A percentile compares a stretch with the other conserved stretches of the same genome.
Evolutionary conservation across 2,797 vertebrate genomes (phyloP).

Genomic region (Catamblyrhynchus diadema): DNA sequence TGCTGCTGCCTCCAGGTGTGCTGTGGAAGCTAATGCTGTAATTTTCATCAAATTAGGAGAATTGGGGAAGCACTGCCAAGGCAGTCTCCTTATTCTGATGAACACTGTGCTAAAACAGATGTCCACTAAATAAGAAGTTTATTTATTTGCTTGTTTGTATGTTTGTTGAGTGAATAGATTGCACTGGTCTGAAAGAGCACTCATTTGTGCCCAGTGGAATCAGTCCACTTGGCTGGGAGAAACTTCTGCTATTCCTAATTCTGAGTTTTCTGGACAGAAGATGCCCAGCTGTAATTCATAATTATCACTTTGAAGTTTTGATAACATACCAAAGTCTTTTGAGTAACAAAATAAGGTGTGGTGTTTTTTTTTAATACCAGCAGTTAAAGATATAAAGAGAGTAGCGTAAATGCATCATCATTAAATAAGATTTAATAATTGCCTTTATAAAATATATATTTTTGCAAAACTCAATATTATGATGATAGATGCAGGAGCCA

Average conservation of each 20-base stretch:
- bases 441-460: background rate
- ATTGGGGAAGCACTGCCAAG: background rate
- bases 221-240: background rate
- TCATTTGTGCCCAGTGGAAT: background rate
- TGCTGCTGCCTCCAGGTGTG: background rate
- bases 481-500: background rate
- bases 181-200: background rate
- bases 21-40: background rate
- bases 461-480: background rate
- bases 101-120: background rate
- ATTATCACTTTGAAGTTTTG: background rate
- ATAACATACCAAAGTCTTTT: background rate
- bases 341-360: background rate
- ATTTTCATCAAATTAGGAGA: background rate
- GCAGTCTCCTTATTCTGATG: background rate
- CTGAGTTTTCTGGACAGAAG: background rate
- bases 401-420: background rate
- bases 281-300: background rate
- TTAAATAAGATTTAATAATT: background rate
- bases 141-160: background rate
- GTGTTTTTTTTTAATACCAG: background rate
- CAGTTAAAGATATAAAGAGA: background rate
- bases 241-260: background rate
- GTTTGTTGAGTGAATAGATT: background rate
- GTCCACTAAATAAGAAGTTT: background rate